Conservation (phyloP, 2,113 vertebrate species). For the Perca schrenkii region DNA sequence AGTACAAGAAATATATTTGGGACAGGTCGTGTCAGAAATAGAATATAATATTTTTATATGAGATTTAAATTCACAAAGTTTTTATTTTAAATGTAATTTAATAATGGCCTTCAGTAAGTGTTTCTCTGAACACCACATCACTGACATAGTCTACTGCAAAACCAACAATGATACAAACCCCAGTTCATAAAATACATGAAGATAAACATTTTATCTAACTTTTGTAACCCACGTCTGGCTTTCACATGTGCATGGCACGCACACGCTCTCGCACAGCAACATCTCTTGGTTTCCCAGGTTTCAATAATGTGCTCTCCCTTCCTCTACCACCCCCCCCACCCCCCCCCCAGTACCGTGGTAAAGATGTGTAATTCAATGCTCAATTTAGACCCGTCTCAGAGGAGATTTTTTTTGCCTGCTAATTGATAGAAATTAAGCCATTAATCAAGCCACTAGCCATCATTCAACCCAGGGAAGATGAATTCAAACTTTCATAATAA, state of each 20-base stretch:
- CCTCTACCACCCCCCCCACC: constrained; percentile 74
- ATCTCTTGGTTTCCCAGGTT: constrained; percentile 77
- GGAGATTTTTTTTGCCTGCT: constrained; percentile 93
- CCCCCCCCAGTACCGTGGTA: constrained; percentile 82
- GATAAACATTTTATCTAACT: constrained; percentile 41
- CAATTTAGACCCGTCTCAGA: constrained; percentile 96
- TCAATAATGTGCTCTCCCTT: constrained; percentile 70
- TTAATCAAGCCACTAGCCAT: constrained; percentile 99
- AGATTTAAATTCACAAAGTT: background rate
- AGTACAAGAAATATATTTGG: background rate
- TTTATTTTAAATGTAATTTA: constrained; percentile 2
- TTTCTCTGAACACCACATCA: background rate
- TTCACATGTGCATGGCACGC: background rate
- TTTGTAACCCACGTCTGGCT: constrained; percentile 9
- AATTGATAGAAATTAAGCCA: constrained; percentile 99
- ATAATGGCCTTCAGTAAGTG: background rate
- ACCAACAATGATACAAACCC: background rate
- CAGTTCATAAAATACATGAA: background rate
- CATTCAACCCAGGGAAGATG: constrained; percentile 98
- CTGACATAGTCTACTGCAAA: background rate
- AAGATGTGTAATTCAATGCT: constrained; percentile 98
- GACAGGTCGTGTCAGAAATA: background rate
- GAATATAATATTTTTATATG: background rate
- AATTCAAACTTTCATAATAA: constrained; percentile 99
- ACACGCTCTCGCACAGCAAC: constrained; percentile 28